Base-by-base conservation (phyloP, 2,797 vertebrate genomes). In the Lophius americanus region DNA sequence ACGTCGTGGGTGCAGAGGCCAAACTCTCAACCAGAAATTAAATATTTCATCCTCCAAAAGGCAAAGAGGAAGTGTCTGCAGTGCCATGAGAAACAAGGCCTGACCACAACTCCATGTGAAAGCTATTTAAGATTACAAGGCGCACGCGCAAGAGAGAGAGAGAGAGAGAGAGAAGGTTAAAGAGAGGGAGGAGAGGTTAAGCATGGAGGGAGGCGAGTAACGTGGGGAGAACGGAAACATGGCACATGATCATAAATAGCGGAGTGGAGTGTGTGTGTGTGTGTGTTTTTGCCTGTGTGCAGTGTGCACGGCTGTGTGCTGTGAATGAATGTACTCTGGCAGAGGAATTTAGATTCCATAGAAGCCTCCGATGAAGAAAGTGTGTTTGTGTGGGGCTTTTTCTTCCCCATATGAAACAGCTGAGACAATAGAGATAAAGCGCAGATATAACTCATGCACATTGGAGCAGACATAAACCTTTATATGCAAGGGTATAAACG, bases 81-180 rank as follows among this genome's bases (percentile, higher is more conserved):
- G 85, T 60, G 86, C 91, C 90, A 91, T 95, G 91, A 94, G 94
- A 95, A 96, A 95, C 93, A 95, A 93, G 92, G 91, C 88, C 93
- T 92, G 93, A 94, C 95, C 94, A 94, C 94, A 94, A 91, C 89
- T 83, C 92, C 95, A 96, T 94, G 92, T 94, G 95, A 95, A 96
- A 95, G 87, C 93, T 91, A 95, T 95, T 95, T 94, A 85, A 92
- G 90, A 94, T 94, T 94, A 95, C 93, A 83, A 83, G 88, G 90
- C 44, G 32, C 54, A 63, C 85, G 91, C 87, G 88, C 79, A 51
- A 7, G 42, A 48, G 49, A 4, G 13, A 9, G 66, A 6, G 51
- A 6, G 51, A 5, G 58, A 37, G 64, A 14, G 76, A 48, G 39
- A 12, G 50, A 38, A 43, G 11, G 35, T 32, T 50, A 5, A 23